phyloP scores from a whole-genome alignment of 2,888 invertebrate species.

The Invenusta paracnida region DNA sequence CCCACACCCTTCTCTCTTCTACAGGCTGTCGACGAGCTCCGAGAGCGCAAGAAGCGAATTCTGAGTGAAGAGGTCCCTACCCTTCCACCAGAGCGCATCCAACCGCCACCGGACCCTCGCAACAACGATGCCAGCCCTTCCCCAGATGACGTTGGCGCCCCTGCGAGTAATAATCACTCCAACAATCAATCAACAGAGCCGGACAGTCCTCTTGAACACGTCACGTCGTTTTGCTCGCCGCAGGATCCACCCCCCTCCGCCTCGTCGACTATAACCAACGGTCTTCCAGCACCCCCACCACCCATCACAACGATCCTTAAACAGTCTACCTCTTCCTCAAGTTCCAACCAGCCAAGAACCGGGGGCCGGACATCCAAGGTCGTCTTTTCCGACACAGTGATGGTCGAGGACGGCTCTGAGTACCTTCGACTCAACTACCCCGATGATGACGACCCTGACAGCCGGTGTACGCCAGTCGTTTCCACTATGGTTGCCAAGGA shows the following conservation, averaged over 20 bases:
- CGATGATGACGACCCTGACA: not conserved
- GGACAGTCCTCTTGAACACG: not conserved
- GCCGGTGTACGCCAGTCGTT: not conserved
- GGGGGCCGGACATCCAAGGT: conserved; percentile 27
- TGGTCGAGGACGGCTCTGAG: conserved; percentile 35
- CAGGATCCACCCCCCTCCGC: not conserved
- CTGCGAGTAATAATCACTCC: no score
- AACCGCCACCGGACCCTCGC: not conserved
- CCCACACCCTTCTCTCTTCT: no score
- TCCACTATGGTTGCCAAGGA: not conserved
- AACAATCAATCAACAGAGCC: not conserved
- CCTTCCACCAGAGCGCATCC: not conserved
- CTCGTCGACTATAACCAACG: not conserved
- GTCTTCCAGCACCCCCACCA: not conserved
- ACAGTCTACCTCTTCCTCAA: conserved; percentile 46
- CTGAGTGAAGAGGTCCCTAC: not conserved
- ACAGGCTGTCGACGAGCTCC: not conserved
- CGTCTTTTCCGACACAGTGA: conserved; percentile 27
- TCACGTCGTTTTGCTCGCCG: not conserved
- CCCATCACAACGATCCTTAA: conserved; percentile 51
- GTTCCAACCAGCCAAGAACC: not conserved
- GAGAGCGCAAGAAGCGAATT: not conserved
- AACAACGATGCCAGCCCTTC: not conserved
- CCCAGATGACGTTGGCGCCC: not conserved
- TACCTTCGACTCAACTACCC: conserved; percentile 31